These are phyloP conservation scores for Ichneumoninae sp. DNA, from an alignment of 2,888 invertebrate genomes.

Conservation along the genomic window DNA sequence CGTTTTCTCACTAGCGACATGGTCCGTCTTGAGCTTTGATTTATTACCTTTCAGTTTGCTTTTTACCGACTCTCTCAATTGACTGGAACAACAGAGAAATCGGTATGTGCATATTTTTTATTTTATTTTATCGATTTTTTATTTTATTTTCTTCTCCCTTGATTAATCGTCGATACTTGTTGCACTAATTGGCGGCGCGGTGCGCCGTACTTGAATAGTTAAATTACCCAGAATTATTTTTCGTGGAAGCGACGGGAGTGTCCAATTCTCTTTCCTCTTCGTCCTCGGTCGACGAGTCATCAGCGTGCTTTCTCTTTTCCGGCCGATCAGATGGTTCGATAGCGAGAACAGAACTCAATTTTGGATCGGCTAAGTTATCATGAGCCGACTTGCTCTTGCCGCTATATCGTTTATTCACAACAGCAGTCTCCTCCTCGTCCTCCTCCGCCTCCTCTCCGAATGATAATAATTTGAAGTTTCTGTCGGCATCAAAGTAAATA, in stretches of 20 bases:
- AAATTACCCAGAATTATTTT: constrained; percentile 62
- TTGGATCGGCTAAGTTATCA: constrained; percentile 95
- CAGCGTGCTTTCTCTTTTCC: constrained; percentile 69
- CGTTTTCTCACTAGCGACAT: constrained; percentile 77
- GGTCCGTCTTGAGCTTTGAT: constrained; percentile 20
- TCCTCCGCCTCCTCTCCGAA: constrained; percentile 99
- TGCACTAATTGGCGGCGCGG: neutral
- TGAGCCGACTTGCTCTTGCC: constrained; percentile 98
- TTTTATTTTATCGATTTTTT: neutral
- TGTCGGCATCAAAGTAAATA: constrained; percentile 80
- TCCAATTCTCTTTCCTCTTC: constrained; percentile 67
- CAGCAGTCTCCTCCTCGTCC: constrained; percentile 92
- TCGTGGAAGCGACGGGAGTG: constrained; percentile 6
- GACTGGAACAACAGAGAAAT: constrained; percentile 69
- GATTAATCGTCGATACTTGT: neutral
- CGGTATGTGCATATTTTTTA: neutral
- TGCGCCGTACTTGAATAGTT: constrained; percentile 12
- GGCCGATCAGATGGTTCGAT: constrained; percentile 82
- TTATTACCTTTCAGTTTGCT: constrained; percentile 78
- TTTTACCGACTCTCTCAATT: constrained; percentile 80
- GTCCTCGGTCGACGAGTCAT: constrained; percentile 77
- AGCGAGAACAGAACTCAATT: constrained; percentile 91
- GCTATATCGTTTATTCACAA: constrained; percentile 88
- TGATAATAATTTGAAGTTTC: constrained; percentile 97
- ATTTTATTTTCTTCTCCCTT: neutral